Base-by-base conservation (phyloP, 2,888 invertebrate genomes). In the Acanthoscelides obtectus region DNA sequence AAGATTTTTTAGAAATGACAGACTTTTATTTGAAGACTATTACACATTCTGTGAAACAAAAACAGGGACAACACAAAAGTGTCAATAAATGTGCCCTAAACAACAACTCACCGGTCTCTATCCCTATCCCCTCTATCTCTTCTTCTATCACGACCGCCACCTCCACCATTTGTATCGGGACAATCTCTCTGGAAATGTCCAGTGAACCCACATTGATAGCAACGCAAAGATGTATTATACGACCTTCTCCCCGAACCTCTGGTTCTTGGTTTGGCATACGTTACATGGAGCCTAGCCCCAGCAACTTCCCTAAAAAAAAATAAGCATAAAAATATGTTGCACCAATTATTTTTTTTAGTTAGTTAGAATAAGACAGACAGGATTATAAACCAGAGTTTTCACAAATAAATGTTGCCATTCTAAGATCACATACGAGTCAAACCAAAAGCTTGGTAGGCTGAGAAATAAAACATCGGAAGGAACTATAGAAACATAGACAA, bases 111-210 rank as follows among this genome's bases (percentile, higher is more conserved):
- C 83, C 84, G 81, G 67, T 79, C 80, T 70, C 83, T 81, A 72
- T 83, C 72, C 21, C 71, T 72, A 78, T 81, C 82, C 1, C 1
- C 45, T 45, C 45, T 45, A 4, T 45, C 45, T 17, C 45, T 45
- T 45, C 45, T 45, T 81, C 83, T 79, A 45, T 77, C 77, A 70
- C 83, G 80, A 68, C 81, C 75, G 20, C 78, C 80, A 68, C 80
- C 80, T 45, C 83, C 81, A 27, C 83, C 84, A 71, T 83, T 83
- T 75, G 84, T 77, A 71, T 87, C 87, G 0, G 86, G 86, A 76
- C 89, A 89, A 79, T 89, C 88, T 70, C 89, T 81, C 70, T 88
- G 88, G 81, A 89, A 89, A 79, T 89, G 89, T 12, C 89, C 89
- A 63, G 86, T 84, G 75, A 88, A 87, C 19, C 89, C 89, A 80